These are phyloP conservation scores for Caradrina kadenii DNA, from an alignment of 2,888 invertebrate genomes.

Conservation along the genomic window DNA sequence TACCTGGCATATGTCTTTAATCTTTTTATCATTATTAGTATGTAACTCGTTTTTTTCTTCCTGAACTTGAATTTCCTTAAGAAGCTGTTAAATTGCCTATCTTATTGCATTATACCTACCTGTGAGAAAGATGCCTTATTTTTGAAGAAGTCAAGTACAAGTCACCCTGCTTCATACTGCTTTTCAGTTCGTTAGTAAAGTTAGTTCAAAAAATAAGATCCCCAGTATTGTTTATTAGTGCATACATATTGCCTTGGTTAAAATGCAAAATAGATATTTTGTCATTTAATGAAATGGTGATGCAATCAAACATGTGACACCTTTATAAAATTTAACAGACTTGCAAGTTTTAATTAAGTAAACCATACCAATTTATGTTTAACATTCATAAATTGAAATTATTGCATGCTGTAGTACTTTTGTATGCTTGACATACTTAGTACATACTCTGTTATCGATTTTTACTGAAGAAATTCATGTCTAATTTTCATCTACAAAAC, in stretches of 20 bases:
- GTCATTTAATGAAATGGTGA: constrained; percentile 32
- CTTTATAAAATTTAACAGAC: constrained; percentile 26
- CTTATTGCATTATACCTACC: neutral
- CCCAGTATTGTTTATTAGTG: constrained; percentile 3
- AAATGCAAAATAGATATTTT: constrained; percentile 6
- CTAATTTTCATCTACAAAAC: constrained; percentile 17
- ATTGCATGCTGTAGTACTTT: constrained; percentile 30
- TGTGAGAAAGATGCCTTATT: neutral
- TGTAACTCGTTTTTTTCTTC: too few relatives aligned
- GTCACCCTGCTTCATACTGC: neutral
- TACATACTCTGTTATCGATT: constrained; percentile 14
- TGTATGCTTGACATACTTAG: neutral
- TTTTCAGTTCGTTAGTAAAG: neutral
- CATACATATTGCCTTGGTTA: constrained; percentile 9
- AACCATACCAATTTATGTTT: constrained; percentile 35
- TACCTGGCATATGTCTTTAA: too few relatives aligned
- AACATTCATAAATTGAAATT: constrained; percentile 17
- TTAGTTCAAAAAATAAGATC: neutral
- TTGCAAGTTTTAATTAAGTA: constrained; percentile 43
- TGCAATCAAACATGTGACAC: constrained; percentile 36
- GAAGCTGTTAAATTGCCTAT: neutral
- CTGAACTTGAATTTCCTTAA: neutral
- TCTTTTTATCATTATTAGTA: too few relatives aligned
- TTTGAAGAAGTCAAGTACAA: neutral
- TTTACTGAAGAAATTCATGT: neutral